These are phyloP conservation scores for Spodoptera exigua DNA, from an alignment of 2,888 invertebrate species.

Conservation along the genomic window DNA sequence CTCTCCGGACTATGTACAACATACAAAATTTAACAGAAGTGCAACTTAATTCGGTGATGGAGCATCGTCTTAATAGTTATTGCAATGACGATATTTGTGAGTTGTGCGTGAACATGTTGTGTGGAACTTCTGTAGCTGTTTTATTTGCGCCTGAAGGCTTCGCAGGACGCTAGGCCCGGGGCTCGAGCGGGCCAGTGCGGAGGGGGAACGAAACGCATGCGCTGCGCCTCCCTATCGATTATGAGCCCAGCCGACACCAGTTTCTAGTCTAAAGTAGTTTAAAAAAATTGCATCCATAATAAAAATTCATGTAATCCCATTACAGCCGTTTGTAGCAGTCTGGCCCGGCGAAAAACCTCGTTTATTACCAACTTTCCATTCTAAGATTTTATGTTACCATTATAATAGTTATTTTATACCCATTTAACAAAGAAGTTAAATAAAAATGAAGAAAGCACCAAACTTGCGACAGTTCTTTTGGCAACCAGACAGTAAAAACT, in stretches of 20 bases:
- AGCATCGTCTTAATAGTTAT: background rate
- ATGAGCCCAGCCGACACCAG: conserved; percentile 45
- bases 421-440: background rate
- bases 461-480: conserved; percentile 10
- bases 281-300: conserved; percentile 48
- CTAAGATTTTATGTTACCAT: too few species aligned
- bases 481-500: conserved; percentile 7
- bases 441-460: background rate
- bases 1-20: background rate
- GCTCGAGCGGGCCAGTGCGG: conserved; percentile 13
- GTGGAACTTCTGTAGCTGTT: conserved; percentile 31
- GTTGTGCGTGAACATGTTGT: conserved; percentile 1
- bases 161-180: conserved; percentile 61
- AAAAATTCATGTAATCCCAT: conserved; percentile 12
- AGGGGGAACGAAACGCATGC: conserved; percentile 54
- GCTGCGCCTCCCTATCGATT: conserved; percentile 57
- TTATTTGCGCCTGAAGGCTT: conserved; percentile 55
- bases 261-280: conserved; percentile 46
- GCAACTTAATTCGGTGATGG: background rate
- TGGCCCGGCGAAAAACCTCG: background rate
- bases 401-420: background rate
- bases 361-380: background rate
- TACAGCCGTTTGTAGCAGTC: background rate
- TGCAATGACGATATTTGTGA: background rate
- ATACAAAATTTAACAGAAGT: conserved; percentile 13